A percentile compares a stretch with the other conserved stretches of the same genome.
Evolutionary conservation across 2,797 vertebrate species (phyloP).

Genomic region (Bovichtus variegatus): DNA sequence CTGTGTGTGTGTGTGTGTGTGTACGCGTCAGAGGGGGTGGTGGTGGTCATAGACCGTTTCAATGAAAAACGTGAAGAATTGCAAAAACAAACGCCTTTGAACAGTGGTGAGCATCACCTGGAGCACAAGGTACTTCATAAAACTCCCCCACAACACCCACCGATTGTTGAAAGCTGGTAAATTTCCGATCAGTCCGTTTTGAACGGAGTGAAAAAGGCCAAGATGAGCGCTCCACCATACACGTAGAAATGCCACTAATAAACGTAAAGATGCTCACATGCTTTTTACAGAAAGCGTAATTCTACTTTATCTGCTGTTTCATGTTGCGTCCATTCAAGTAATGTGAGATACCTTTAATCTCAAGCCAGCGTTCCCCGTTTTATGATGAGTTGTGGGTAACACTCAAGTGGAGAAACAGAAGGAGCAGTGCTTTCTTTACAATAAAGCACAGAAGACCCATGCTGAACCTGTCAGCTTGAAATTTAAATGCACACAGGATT

Average conservation of each 20-base stretch:
- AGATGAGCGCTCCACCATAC: slow-evolving; percentile 20
- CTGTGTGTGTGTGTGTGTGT: slow-evolving; percentile 13
- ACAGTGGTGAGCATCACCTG: slow-evolving; percentile 18
- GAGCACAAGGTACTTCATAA: slow-evolving; percentile 23
- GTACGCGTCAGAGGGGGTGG: not conserved
- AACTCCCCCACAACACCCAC: slow-evolving; percentile 12
- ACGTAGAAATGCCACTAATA: slow-evolving; percentile 28
- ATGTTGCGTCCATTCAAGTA: slow-evolving; percentile 56
- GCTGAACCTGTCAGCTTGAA: slow-evolving; percentile 61
- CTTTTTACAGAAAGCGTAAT: slow-evolving; percentile 66
- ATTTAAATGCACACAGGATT: slow-evolving; percentile 75
- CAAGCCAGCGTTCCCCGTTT: slow-evolving; percentile 47
- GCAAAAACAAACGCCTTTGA: slow-evolving; percentile 18
- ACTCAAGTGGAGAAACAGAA: slow-evolving; percentile 39
- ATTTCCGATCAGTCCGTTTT: slow-evolving; percentile 39
- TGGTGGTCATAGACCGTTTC: slow-evolving; percentile 17
- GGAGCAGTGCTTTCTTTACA: slow-evolving; percentile 58
- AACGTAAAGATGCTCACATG: slow-evolving; percentile 46
- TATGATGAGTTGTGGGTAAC: slow-evolving; percentile 59
- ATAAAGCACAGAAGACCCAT: slow-evolving; percentile 51
- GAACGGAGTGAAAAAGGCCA: slow-evolving; percentile 6
- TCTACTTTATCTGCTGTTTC: slow-evolving; percentile 64
- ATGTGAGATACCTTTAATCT: slow-evolving; percentile 74
- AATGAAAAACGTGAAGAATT: slow-evolving; percentile 18
- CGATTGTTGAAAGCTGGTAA: slow-evolving; percentile 44